Evolutionary conservation across 2,888 invertebrate genomes (phyloP).

Genomic region (Athalia rosae): DNA sequence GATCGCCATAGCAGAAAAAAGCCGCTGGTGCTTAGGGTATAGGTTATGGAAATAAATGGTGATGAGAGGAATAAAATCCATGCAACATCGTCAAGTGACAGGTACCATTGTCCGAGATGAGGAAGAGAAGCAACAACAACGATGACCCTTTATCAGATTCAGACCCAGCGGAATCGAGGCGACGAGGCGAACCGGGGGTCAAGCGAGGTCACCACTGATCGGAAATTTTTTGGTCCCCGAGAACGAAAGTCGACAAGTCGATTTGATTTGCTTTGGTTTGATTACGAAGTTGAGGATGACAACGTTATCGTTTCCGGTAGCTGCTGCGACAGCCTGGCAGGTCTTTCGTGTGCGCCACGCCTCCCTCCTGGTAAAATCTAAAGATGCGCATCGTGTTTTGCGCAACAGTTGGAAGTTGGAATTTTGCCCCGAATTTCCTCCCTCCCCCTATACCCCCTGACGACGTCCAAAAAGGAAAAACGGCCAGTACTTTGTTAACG

Average conservation of each 20-base stretch:
- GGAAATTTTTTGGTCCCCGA: neutral
- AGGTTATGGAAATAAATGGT: neutral
- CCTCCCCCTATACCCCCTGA: conserved; percentile 28
- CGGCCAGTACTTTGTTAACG: conserved; percentile 46
- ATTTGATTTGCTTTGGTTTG: neutral
- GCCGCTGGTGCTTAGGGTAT: no score
- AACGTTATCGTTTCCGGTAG: conserved; percentile 60
- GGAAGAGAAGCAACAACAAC: neutral
- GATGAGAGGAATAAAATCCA: neutral
- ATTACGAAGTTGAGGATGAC: conserved; percentile 30
- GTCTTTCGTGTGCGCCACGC: conserved; percentile 58
- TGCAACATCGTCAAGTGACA: neutral
- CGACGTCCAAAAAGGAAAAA: conserved; percentile 49
- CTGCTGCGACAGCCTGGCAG: conserved; percentile 37
- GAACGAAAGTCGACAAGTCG: conserved; percentile 1
- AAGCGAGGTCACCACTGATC: conserved; percentile 3
- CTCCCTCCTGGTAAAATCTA: conserved; percentile 53
- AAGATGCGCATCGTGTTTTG: conserved; percentile 62
- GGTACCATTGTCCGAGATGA: conserved; percentile 29
- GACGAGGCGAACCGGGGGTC: neutral
- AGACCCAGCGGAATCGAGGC: neutral
- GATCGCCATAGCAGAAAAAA: no score
- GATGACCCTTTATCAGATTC: neutral
- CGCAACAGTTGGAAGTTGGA: conserved; percentile 66
- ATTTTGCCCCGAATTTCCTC: conserved; percentile 47